Conservation (phyloP, 2,797 vertebrate species). For the Picus viridis region DNA sequence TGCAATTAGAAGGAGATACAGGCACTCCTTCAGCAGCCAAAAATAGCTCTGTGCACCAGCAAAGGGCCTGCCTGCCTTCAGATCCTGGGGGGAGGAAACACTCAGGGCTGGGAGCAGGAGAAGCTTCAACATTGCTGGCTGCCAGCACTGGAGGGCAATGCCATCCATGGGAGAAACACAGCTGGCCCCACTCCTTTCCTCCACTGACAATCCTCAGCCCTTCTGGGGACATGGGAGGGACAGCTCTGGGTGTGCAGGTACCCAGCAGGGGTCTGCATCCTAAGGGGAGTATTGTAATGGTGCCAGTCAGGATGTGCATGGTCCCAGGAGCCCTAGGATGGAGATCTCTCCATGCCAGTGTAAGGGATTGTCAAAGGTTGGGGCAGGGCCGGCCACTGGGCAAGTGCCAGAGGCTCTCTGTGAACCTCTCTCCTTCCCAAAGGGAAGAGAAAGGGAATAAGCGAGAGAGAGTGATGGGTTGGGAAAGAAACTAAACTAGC, state of each 20-base stretch:
- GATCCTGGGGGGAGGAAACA: constrained; percentile 32
- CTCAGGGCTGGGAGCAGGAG: constrained; percentile 31
- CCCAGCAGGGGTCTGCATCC: background rate
- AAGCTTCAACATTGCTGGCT: constrained; percentile 15
- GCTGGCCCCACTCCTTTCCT: background rate
- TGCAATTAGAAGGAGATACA: constrained; percentile 59
- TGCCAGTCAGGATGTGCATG: rapidly evolving
- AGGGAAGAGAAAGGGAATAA: background rate
- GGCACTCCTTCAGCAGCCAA: constrained; percentile 30
- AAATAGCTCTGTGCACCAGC: constrained; percentile 45
- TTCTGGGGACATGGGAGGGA: background rate
- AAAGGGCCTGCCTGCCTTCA: constrained; percentile 51
- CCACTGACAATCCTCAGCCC: no score
- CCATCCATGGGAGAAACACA: background rate
- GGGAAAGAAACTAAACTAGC: no score
- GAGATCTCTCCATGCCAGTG: background rate
- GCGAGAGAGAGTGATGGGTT: background rate
- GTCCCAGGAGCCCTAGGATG: background rate
- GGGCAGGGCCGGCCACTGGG: background rate
- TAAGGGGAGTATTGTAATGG: rapidly evolving
- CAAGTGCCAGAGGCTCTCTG: background rate
- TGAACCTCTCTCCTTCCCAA: background rate
- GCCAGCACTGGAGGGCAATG: background rate
- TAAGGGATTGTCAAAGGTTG: background rate
- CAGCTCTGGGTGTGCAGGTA: no score